These are phyloP conservation scores for Trididemnum nubilum DNA, from an alignment of 23 tunicate species.

Conservation along the genomic window DNA sequence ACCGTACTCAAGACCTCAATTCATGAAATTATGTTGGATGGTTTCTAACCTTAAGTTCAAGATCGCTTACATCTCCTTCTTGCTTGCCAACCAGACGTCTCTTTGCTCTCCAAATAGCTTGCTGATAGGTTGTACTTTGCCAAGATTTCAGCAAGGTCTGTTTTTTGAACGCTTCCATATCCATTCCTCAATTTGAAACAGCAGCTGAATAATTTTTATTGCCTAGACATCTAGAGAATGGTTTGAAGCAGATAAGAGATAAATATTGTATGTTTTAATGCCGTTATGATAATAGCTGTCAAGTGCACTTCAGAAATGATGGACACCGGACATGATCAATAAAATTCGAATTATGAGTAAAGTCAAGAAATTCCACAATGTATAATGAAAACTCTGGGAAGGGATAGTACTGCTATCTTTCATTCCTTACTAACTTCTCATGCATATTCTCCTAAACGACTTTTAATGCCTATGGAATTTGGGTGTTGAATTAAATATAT, in stretches of 20 bases:
- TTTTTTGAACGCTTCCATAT: conserved; percentile 11
- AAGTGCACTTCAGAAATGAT: not conserved
- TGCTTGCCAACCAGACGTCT: conserved; percentile 48
- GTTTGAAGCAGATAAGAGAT: no score
- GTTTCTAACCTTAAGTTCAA: conserved; percentile 37
- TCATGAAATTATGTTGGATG: no score
- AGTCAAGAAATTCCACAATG: no score
- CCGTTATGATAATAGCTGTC: no score
- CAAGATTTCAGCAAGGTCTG: conserved; percentile 50
- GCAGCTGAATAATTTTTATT: not conserved
- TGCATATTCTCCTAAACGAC: no score
- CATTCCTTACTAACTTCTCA: no score
- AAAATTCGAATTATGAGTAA: not conserved
- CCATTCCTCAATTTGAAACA: not conserved
- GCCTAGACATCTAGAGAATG: not conserved
- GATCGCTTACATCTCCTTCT: conserved; percentile 6
- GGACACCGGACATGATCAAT: conserved; percentile 17
- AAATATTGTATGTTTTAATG: no score
- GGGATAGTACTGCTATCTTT: no score
- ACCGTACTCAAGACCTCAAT: no score
- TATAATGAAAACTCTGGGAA: no score
- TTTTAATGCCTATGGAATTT: not conserved
- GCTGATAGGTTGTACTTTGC: conserved; percentile 54
- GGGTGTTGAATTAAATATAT: not conserved
- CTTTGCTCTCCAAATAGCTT: conserved; percentile 62